phyloP scores from a whole-genome alignment of 2,888 invertebrate genomes.

The Campoletis raptor region DNA sequence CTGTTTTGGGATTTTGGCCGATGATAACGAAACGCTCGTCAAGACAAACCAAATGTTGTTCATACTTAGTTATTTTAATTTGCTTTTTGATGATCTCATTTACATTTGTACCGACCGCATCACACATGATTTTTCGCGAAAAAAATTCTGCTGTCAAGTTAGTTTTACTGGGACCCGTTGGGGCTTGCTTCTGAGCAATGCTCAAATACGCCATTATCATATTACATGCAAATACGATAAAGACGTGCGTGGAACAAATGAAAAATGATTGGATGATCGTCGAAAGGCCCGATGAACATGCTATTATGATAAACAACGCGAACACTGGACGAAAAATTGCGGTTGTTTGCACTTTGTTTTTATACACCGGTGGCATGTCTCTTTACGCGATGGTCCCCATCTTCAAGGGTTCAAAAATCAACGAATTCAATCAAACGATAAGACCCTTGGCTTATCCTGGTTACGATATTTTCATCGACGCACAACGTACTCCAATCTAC shows the following conservation, averaged over 20 bases:
- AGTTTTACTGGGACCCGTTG: slow-evolving; percentile 21
- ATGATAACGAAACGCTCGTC: slow-evolving; percentile 50
- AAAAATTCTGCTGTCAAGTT: slow-evolving; percentile 28
- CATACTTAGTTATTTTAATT: slow-evolving; percentile 3
- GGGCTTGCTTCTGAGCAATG: slow-evolving; percentile 24
- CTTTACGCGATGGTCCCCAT: slow-evolving; percentile 65
- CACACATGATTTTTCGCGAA: slow-evolving; percentile 46
- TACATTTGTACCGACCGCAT: slow-evolving; percentile 19
- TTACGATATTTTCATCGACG: slow-evolving; percentile 70
- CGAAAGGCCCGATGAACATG: slow-evolving; percentile 56
- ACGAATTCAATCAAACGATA: too few species aligned
- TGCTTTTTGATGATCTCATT: slow-evolving; percentile 17
- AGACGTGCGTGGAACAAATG: slow-evolving; percentile 49
- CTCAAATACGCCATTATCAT: slow-evolving; percentile 44
- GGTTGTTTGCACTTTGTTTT: slow-evolving; percentile 72
- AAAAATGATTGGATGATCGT: slow-evolving; percentile 61
- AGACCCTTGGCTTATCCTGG: slow-evolving; percentile 69
- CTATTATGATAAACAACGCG: slow-evolving; percentile 54
- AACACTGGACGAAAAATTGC: slow-evolving; percentile 61
- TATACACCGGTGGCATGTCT: slow-evolving; percentile 71
- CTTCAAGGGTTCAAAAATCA: background rate
- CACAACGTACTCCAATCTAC: slow-evolving; percentile 64
- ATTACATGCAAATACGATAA: slow-evolving; percentile 32
- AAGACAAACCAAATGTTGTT: slow-evolving; percentile 22
- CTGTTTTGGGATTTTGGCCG: slow-evolving; percentile 55